These are phyloP conservation scores for Myrmecobius fasciatus DNA, from an alignment of 2,113 vertebrate species.

Conservation along the genomic window DNA sequence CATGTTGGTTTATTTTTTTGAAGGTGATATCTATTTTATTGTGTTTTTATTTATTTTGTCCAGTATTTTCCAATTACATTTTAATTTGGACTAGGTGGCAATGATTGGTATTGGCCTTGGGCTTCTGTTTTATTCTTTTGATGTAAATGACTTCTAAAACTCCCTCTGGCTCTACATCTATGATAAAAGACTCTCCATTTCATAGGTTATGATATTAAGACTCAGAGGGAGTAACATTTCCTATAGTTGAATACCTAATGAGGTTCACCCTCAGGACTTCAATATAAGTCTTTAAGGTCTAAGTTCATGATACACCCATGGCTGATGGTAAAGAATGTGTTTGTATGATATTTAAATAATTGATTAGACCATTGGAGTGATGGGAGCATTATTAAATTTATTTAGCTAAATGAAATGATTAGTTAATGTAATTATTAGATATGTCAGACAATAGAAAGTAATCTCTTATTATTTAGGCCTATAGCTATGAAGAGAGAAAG, in stretches of 20 bases:
- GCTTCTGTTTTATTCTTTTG: not conserved
- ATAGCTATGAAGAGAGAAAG: not conserved
- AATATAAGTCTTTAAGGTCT: not conserved
- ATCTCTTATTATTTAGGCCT: not conserved
- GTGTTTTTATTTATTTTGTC: not conserved
- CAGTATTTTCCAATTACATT: not conserved
- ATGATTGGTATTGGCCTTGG: not conserved
- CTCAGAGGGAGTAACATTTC: not conserved
- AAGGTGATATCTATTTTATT: not conserved
- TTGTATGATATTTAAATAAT: not conserved
- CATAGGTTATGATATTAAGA: not conserved
- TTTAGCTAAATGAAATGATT: not conserved
- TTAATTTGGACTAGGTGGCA: not conserved
- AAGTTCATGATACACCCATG: not conserved
- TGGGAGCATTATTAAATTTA: not conserved
- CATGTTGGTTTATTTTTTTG: not conserved
- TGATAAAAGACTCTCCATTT: not conserved
- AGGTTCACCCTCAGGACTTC: not conserved
- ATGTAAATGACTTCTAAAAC: not conserved
- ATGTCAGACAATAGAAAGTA: not conserved
- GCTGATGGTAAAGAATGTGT: not conserved
- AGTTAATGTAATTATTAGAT: not conserved
- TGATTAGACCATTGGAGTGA: not conserved
- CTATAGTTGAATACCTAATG: not conserved
- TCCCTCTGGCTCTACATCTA: not conserved